These are phyloP conservation scores for Tricholauxania praeusta DNA, from an alignment of 2,888 invertebrate genomes.

Conservation along the genomic window DNA sequence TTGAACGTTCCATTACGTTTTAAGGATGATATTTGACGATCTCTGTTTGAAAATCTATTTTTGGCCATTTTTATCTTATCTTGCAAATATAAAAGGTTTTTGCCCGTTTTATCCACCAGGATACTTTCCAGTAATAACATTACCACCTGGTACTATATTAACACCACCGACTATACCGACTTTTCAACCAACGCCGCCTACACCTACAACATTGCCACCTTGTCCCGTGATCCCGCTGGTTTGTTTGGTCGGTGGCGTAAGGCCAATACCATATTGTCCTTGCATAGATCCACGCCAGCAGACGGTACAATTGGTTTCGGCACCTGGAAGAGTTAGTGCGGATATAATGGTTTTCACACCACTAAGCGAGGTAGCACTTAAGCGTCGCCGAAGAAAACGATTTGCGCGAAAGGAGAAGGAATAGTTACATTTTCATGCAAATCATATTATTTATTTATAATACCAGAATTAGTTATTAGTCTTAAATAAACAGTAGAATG, in stretches of 20 bases:
- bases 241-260: conserved; percentile 59
- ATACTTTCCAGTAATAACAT: conserved; percentile 59
- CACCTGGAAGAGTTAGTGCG: conserved; percentile 46
- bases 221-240: conserved; percentile 55
- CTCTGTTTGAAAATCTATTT: conserved; percentile 65
- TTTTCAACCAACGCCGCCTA: conserved; percentile 49
- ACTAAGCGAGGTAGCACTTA: conserved; percentile 46
- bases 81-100: conserved; percentile 65
- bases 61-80: conserved; percentile 65
- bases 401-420: not conserved
- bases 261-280: conserved; percentile 62
- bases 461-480: conserved; percentile 18
- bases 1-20: conserved; percentile 13
- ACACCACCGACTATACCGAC: conserved; percentile 48
- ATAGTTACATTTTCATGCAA: not conserved
- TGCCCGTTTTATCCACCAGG: conserved; percentile 59
- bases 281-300: conserved; percentile 65
- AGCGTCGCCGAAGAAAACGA: conserved; percentile 48
- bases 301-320: conserved; percentile 27
- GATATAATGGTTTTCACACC: conserved; percentile 60
- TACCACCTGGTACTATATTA: conserved; percentile 54
- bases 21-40: conserved; percentile 51
- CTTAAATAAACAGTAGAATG: not conserved
- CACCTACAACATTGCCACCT: conserved; percentile 45
- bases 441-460: conserved; percentile 6